Percentiles rank a stretch among this genome's conserved stretches.
phyloP scores from a whole-genome alignment of 2,888 invertebrate species.

The Campoletis raptor region DNA sequence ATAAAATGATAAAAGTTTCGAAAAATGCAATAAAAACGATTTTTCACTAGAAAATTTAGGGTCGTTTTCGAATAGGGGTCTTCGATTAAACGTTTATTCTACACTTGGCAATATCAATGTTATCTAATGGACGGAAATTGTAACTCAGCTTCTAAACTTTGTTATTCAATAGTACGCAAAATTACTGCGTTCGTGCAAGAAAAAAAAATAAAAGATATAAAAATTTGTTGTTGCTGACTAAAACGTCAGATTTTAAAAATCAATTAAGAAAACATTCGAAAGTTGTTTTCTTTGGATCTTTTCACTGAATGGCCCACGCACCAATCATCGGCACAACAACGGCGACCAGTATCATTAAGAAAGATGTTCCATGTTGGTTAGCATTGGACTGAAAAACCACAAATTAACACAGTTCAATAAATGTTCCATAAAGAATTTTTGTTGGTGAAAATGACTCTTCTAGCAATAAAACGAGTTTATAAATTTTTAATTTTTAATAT shows the following conservation, averaged over 20 bases:
- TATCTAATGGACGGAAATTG: conserved; percentile 36
- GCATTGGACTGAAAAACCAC: conserved; percentile 76
- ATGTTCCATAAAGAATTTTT: background rate
- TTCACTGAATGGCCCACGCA: conserved; percentile 54
- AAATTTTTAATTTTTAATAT: no score
- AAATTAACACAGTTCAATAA: background rate
- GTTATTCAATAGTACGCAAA: background rate
- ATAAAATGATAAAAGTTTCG: no score
- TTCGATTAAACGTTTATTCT: background rate
- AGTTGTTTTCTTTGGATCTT: background rate
- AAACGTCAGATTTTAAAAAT: conserved; percentile 58
- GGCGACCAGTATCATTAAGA: conserved; percentile 40
- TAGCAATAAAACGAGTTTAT: background rate
- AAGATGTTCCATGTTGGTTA: conserved; percentile 34
- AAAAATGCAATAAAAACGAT: no score
- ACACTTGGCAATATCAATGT: background rate
- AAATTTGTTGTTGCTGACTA: conserved; percentile 53
- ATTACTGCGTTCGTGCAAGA: background rate
- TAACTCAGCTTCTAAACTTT: background rate
- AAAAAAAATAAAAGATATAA: background rate
- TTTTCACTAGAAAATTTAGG: no score
- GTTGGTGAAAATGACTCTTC: background rate
- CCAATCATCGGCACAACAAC: conserved; percentile 55
- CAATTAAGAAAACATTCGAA: conserved; percentile 16
- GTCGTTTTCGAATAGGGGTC: no score